Evolutionary conservation across 2,113 vertebrate genomes (phyloP).

Genomic region (Gnathonemus echidnorhynchus): DNA sequence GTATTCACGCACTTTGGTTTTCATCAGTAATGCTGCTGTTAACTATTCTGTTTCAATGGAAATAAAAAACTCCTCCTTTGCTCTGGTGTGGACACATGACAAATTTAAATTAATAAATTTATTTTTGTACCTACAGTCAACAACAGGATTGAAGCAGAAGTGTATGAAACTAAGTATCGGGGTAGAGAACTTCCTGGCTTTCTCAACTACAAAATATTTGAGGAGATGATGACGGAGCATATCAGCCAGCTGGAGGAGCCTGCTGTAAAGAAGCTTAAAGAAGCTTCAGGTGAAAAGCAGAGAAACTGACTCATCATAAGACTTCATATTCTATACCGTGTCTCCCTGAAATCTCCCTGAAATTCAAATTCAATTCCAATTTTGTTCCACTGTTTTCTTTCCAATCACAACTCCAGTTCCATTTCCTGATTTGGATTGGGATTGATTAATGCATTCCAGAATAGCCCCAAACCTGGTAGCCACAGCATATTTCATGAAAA

Average conservation of each 20-base stretch:
- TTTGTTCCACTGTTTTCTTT: too few relatives aligned
- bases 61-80: too few relatives aligned
- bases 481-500: not conserved
- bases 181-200: slow-evolving; percentile 77
- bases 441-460: too few relatives aligned
- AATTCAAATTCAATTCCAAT: too few relatives aligned
- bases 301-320: not conserved
- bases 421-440: too few relatives aligned
- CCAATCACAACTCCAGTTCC: too few relatives aligned
- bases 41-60: too few relatives aligned
- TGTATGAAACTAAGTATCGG: slow-evolving; percentile 62
- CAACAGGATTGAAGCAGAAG: slow-evolving; percentile 23
- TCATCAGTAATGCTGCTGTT: too few relatives aligned
- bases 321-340: not conserved
- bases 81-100: too few relatives aligned
- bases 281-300: slow-evolving; percentile 37
- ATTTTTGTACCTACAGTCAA: slow-evolving; percentile 47
- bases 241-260: slow-evolving; percentile 66
- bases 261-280: slow-evolving; percentile 59
- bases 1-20: too few relatives aligned
- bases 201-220: slow-evolving; percentile 73
- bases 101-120: not conserved
- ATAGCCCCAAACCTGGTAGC: too few relatives aligned
- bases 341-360: too few relatives aligned
- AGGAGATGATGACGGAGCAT: slow-evolving; percentile 65